phyloP scores from a whole-genome alignment of 2,797 vertebrate species.

The Ceryle rudis region DNA sequence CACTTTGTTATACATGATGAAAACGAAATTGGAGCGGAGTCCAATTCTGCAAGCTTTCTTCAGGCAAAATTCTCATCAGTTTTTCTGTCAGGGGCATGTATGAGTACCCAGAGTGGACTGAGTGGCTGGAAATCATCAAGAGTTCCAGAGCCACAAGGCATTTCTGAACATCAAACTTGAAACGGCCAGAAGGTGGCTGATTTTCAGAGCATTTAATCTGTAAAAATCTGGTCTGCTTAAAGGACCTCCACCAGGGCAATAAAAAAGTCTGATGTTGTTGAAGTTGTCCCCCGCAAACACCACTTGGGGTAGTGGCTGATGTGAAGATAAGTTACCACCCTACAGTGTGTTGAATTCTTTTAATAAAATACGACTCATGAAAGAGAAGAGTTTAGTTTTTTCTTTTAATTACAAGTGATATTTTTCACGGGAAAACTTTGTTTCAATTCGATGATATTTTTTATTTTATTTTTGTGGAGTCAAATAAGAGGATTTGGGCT shows the following conservation, averaged over 20 bases:
- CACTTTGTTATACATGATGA: conserved; percentile 40
- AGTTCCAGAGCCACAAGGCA: conserved; percentile 16
- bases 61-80: conserved; percentile 53
- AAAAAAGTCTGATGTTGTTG: not conserved
- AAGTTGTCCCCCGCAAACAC: not conserved
- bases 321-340: not conserved
- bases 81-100: not conserved
- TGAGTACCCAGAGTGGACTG: not conserved
- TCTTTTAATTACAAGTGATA: conserved; percentile 33
- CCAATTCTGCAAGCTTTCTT: conserved; percentile 39
- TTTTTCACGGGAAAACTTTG: conserved; percentile 43
- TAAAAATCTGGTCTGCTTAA: not conserved
- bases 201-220: conserved; percentile 1
- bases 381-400: not conserved
- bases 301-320: not conserved
- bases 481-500: conserved; percentile 41
- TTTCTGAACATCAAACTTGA: conserved; percentile 25
- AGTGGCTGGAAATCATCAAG: conserved; percentile 21
- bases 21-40: conserved; percentile 34
- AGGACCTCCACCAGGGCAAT: not conserved
- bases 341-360: not conserved
- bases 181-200: not conserved
- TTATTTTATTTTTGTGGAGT: not conserved
- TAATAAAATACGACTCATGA: not conserved
- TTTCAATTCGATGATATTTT: not conserved